Conservation (phyloP, 2,888 invertebrate species). For the Andrena chrysosceles region DNA sequence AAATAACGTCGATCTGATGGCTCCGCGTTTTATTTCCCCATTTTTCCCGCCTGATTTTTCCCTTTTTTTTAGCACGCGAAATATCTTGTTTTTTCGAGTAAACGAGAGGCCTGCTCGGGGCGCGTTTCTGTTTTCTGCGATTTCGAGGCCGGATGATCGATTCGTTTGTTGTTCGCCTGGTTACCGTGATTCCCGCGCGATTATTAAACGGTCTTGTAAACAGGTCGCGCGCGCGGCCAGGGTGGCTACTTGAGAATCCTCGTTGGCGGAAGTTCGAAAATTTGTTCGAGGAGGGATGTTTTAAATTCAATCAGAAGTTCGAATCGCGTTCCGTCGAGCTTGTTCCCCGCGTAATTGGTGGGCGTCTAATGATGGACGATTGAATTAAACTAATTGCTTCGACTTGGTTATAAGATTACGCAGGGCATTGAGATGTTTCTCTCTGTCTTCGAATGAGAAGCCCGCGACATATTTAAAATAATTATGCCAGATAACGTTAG, state of each 20-base stretch:
- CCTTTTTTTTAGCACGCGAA: not conserved
- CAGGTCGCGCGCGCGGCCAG: conserved; percentile 1
- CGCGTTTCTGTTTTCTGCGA: not conserved
- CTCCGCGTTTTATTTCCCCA: not conserved
- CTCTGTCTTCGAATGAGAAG: not conserved
- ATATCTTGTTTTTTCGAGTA: conserved; percentile 1
- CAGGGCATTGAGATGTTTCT: not conserved
- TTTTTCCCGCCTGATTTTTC: not conserved
- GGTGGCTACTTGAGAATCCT: not conserved
- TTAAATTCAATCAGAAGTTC: conserved; percentile 21
- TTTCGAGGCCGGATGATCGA: conserved; percentile 23
- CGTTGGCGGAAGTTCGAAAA: conserved; percentile 2
- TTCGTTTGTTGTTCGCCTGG: conserved; percentile 16
- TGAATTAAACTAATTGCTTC: conserved; percentile 3
- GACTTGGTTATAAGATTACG: not conserved
- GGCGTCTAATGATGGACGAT: conserved; percentile 8
- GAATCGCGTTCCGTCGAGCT: not conserved
- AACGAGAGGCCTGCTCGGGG: not conserved
- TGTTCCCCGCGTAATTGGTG: conserved; percentile 13
- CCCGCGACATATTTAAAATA: not conserved
- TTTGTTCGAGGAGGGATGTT: conserved; percentile 9
- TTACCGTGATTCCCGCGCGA: not conserved
- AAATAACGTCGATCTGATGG: not conserved
- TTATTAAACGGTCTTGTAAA: conserved; percentile 22
- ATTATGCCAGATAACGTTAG: not conserved